These are phyloP conservation scores for Lagocephalus sceleratus DNA, from an alignment of 2,797 vertebrate species.

Conservation along the genomic window DNA sequence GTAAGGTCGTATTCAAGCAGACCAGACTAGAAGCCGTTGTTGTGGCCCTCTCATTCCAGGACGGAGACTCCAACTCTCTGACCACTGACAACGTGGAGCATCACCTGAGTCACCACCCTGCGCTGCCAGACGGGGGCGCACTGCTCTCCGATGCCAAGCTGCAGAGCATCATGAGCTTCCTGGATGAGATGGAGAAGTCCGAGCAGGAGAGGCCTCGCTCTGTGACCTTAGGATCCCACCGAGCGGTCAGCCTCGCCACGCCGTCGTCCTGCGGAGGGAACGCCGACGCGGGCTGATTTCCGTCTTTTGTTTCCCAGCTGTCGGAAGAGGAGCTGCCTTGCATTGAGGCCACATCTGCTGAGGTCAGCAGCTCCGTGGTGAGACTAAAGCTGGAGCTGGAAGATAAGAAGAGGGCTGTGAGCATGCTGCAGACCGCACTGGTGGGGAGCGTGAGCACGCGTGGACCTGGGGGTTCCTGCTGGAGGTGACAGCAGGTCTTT, in stretches of 20 bases:
- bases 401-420: constrained; percentile 85
- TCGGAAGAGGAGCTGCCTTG: constrained; percentile 80
- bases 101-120: constrained; percentile 74
- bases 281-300: not conserved
- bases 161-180: constrained; percentile 91
- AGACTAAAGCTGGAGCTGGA: constrained; percentile 88
- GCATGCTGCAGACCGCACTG: constrained; percentile 87
- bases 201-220: constrained; percentile 85
- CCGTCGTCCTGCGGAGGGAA: not conserved
- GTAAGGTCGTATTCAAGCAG: too few species aligned
- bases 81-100: constrained; percentile 91
- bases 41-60: constrained; percentile 58
- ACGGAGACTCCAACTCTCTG: constrained; percentile 80
- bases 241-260: constrained; percentile 70
- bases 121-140: constrained; percentile 75
- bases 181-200: constrained; percentile 93
- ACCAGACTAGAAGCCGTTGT: not conserved
- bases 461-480: not conserved
- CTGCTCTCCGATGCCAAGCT: constrained; percentile 93
- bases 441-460: constrained; percentile 54
- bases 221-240: constrained; percentile 74
- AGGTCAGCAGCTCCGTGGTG: constrained; percentile 80
- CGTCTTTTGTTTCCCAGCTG: constrained; percentile 41
- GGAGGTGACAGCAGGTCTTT: not conserved
- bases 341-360: constrained; percentile 77